Conservation (phyloP, 1,140 invertebrate genomes). For the Tetramorium alpestre region DNA sequence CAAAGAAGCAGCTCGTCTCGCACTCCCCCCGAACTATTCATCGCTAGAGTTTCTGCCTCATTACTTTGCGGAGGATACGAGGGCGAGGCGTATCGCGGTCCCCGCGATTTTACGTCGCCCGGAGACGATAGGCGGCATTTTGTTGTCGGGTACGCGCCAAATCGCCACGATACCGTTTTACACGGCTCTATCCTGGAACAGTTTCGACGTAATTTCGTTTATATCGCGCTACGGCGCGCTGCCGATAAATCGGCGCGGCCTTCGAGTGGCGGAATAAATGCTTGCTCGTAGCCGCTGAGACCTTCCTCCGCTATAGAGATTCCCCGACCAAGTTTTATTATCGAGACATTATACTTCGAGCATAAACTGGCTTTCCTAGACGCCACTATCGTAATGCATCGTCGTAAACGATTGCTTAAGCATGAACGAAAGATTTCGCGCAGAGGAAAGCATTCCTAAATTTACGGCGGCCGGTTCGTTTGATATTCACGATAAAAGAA, state of each 20-base stretch:
- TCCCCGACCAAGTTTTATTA: slow-evolving; percentile 62
- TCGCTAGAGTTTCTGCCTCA: slow-evolving; percentile 58
- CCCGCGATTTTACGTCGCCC: slow-evolving; percentile 23
- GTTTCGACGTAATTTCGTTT: slow-evolving; percentile 60
- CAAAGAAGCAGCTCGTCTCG: slow-evolving; percentile 46
- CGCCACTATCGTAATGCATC: slow-evolving; percentile 28
- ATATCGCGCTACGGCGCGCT: slow-evolving; percentile 41
- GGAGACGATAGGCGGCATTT: slow-evolving; percentile 25
- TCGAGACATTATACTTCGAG: slow-evolving; percentile 40
- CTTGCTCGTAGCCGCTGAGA: slow-evolving; percentile 27
- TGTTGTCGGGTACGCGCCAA: slow-evolving; percentile 26
- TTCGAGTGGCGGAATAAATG: slow-evolving; percentile 50
- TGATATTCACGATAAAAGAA: not conserved
- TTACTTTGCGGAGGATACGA: slow-evolving; percentile 33
- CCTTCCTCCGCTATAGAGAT: slow-evolving; percentile 38
- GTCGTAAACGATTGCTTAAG: slow-evolving; percentile 61
- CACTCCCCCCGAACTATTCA: slow-evolving; percentile 43
- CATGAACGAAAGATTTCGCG: slow-evolving; percentile 43
- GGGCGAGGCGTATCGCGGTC: slow-evolving; percentile 9
- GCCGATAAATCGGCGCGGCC: slow-evolving; percentile 30
- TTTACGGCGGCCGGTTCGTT: not conserved
- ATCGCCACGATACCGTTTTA: slow-evolving; percentile 38
- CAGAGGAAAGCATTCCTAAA: slow-evolving; percentile 19
- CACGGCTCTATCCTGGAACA: slow-evolving; percentile 42
- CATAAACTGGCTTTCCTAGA: slow-evolving; percentile 60